phyloP scores from a whole-genome alignment of 1,140 invertebrate species.

The Thereuonema tuberculata region DNA sequence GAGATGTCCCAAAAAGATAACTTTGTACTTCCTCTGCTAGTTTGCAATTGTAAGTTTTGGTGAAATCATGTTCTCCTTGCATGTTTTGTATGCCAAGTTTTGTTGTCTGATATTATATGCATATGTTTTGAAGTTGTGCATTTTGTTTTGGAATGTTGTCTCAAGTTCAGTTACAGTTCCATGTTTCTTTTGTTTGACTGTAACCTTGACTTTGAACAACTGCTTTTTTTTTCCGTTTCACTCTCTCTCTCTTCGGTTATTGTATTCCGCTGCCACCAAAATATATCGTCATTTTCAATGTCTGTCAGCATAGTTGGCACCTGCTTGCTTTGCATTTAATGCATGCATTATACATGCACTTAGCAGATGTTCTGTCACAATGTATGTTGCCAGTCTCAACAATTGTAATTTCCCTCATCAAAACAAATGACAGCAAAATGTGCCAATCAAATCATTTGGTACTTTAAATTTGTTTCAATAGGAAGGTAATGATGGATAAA shows the following conservation, averaged over 20 bases:
- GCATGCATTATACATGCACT: too few relatives aligned
- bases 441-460: too few relatives aligned
- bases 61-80: neutral
- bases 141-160: neutral
- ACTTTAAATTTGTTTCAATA: too few relatives aligned
- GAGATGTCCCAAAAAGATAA: neutral
- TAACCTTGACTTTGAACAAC: neutral
- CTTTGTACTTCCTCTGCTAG: neutral
- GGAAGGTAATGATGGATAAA: too few relatives aligned
- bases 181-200: neutral
- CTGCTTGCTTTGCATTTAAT: neutral
- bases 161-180: neutral
- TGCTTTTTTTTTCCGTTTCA: neutral
- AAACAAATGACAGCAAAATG: too few relatives aligned
- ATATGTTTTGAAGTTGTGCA: neutral
- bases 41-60: neutral
- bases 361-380: neutral
- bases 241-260: neutral
- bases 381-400: constrained; percentile 3
- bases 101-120: neutral
- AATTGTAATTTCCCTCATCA: neutral
- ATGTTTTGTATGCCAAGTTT: neutral
- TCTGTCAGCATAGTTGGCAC: neutral
- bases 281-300: neutral
- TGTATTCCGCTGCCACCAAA: neutral